Conservation (phyloP, 2,113 vertebrate genomes). For the Syngnathus scovelli region DNA sequence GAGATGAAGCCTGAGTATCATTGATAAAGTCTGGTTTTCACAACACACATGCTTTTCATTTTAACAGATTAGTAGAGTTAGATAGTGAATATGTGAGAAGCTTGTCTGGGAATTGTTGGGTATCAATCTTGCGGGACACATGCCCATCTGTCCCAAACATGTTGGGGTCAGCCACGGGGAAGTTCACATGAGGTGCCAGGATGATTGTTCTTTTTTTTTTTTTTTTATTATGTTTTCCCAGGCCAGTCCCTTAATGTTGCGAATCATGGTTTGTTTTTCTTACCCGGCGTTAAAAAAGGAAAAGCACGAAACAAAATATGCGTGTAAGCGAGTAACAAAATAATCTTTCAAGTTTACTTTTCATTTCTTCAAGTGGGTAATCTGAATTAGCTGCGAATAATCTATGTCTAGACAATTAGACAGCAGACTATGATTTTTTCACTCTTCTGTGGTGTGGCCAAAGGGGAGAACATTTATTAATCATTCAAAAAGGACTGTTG, state of each 20-base stretch:
- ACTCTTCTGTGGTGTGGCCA: background rate
- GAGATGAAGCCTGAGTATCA: constrained; percentile 31
- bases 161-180: too few relatives aligned
- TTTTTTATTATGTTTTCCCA: background rate
- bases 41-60: constrained; percentile 12
- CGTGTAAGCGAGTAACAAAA: background rate
- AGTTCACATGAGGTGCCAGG: background rate
- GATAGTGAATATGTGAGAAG: constrained; percentile 37
- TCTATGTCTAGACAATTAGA: background rate
- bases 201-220: background rate
- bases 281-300: background rate
- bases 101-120: constrained; percentile 19
- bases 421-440: background rate
- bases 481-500: background rate
- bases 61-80: constrained; percentile 23
- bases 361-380: background rate
- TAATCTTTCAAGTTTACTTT: background rate
- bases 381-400: background rate
- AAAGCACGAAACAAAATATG: background rate
- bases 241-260: background rate
- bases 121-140: too few relatives aligned
- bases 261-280: background rate
- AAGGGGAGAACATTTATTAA: background rate
- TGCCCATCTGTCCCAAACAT: too few relatives aligned
- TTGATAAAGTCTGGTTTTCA: constrained; percentile 33